A percentile compares a stretch with the other conserved stretches of the same genome.
These are phyloP conservation scores for Pitangus sulphuratus DNA, from an alignment of 2,797 vertebrate genomes.

Conservation along the genomic window DNA sequence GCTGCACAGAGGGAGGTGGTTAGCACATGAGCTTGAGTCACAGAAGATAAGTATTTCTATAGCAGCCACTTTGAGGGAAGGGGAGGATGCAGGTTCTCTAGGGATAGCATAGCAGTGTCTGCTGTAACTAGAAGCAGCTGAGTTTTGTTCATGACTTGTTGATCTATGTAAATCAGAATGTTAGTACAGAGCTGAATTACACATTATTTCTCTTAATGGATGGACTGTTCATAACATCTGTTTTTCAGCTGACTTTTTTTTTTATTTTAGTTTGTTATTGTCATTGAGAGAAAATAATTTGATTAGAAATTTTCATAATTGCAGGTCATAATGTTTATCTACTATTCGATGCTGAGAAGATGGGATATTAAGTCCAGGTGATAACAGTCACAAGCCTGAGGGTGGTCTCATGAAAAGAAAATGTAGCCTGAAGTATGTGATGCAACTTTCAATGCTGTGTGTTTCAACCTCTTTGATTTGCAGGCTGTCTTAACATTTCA, in stretches of 20 bases:
- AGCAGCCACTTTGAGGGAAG: constrained; percentile 16
- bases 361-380: neutral
- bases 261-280: neutral
- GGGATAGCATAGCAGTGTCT: neutral
- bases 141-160: neutral
- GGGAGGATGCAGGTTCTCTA: neutral
- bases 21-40: constrained; percentile 53
- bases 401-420: neutral
- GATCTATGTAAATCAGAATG: neutral
- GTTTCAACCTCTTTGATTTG: neutral
- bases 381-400: neutral
- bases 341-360: neutral
- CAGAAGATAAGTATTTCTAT: neutral
- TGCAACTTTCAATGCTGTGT: neutral
- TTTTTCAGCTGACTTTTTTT: neutral
- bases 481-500: neutral
- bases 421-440: neutral
- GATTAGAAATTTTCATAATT: neutral
- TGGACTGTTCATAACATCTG: neutral
- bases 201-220: neutral
- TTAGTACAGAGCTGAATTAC: neutral
- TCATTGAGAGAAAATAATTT: neutral
- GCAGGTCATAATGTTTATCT: neutral
- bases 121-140: neutral
- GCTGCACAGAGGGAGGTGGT: neutral